Evolutionary conservation across 2,113 vertebrate species (phyloP).

Genomic region (Chelonoidis abingdonii): DNA sequence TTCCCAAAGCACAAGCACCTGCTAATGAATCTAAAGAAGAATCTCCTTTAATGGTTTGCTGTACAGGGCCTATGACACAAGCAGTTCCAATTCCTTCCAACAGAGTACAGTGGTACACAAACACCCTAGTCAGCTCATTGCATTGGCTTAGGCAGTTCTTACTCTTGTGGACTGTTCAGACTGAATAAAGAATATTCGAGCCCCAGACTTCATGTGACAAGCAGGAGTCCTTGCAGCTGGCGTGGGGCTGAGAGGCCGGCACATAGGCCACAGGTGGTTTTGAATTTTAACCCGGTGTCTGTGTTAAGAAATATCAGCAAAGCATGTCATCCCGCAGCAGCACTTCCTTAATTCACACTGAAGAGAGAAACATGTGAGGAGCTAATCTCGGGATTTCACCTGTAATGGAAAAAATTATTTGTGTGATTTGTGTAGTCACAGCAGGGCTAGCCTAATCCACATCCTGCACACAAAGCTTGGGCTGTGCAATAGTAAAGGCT

Average conservation of each 20-base stretch:
- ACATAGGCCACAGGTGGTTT: background rate
- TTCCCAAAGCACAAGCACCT: background rate
- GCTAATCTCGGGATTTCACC: background rate
- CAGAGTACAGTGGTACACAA: background rate
- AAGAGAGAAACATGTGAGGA: background rate
- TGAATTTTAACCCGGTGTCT: background rate
- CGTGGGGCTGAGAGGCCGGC: background rate
- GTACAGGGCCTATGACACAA: background rate
- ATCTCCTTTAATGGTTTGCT: background rate
- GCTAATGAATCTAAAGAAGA: background rate
- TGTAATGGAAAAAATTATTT: background rate
- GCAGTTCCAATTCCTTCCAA: background rate
- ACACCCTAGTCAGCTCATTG: background rate
- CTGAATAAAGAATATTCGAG: background rate
- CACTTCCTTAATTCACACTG: background rate
- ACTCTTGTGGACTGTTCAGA: background rate
- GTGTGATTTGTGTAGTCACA: background rate
- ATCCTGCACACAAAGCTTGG: background rate
- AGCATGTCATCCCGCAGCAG: background rate
- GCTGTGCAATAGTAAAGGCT: conserved; percentile 28
- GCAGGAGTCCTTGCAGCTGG: background rate
- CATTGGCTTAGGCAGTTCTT: background rate
- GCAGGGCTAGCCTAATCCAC: background rate
- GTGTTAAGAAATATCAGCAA: background rate
- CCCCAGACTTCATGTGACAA: background rate